Evolutionary conservation across 2,888 invertebrate species (phyloP).

Genomic region (Aphelenchoides bicaudatus): DNA sequence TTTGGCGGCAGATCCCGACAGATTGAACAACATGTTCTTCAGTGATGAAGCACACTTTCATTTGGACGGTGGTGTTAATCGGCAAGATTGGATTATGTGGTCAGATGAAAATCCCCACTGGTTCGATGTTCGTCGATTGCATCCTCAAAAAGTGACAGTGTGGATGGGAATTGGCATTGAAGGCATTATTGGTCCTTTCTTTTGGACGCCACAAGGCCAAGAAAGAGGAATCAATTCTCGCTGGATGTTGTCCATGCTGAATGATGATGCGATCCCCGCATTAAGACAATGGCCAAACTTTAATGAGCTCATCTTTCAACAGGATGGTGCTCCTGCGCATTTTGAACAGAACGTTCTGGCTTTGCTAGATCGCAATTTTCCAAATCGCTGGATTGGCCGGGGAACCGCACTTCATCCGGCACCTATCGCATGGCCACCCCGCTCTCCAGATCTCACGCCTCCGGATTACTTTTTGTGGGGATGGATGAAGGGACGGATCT

Average conservation of each 20-base stretch:
- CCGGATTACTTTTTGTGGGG: background rate
- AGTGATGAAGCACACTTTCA: slow-evolving; percentile 18
- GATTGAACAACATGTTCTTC: slow-evolving; percentile 5
- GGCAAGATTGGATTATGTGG: slow-evolving; percentile 18
- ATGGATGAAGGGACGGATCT: background rate
- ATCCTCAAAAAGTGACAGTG: slow-evolving; percentile 8
- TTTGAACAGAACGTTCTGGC: background rate
- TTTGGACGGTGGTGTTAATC: slow-evolving; percentile 18
- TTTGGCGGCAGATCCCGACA: slow-evolving; percentile 8
- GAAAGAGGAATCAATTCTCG: background rate
- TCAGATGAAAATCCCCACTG: slow-evolving; percentile 1
- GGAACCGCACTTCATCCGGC: slow-evolving; percentile 8
- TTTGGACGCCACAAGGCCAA: background rate
- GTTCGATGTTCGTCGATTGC: background rate
- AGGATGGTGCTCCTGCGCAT: slow-evolving; percentile 12
- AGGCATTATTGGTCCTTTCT: slow-evolving; percentile 3
- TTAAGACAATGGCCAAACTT: background rate
- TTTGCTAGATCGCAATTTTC: background rate
- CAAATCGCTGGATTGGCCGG: slow-evolving; percentile 18
- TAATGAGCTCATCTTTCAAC: slow-evolving; percentile 2
- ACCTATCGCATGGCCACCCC: slow-evolving; percentile 13
- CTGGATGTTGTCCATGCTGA: background rate
- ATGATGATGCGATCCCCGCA: background rate
- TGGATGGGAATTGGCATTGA: slow-evolving; percentile 2
- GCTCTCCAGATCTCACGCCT: slow-evolving; percentile 10